These are phyloP conservation scores for Conus canariensis DNA, from an alignment of 2,888 invertebrate genomes.

Conservation along the genomic window DNA sequence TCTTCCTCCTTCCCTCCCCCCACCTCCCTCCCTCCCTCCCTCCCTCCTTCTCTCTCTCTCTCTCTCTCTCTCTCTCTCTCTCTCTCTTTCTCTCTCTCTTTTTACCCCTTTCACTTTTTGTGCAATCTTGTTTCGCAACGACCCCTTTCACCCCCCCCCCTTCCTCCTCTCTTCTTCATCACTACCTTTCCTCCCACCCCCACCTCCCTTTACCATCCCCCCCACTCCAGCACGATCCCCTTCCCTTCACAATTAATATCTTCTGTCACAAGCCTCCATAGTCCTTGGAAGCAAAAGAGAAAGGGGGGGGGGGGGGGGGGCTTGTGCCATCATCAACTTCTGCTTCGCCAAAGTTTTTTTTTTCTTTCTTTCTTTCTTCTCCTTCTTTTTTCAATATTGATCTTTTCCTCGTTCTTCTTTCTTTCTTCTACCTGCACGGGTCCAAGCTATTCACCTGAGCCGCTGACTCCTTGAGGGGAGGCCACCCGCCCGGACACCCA, in stretches of 20 bases:
- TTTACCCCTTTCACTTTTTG: neutral
- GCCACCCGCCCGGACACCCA: neutral
- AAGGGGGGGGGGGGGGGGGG: neutral
- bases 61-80: conserved; percentile 29
- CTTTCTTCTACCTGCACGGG: neutral
- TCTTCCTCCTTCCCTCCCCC: neutral
- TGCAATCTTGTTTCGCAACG: too few species aligned
- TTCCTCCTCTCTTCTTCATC: neutral
- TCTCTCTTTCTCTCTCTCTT: conserved; percentile 23
- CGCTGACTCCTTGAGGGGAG: neutral
- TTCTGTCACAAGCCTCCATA: neutral
- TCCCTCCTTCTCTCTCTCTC: conserved; percentile 18
- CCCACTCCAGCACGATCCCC: neutral
- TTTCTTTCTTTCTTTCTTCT: neutral
- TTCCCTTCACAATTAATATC: neutral
- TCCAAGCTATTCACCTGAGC: neutral
- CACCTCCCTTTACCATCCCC: neutral
- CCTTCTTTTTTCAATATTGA: neutral
- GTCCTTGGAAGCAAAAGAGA: neutral
- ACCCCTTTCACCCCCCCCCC: too few species aligned
- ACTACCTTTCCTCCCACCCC: neutral
- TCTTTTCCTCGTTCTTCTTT: neutral
- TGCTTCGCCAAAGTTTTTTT: neutral
- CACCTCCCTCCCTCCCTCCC: conserved; percentile 16
- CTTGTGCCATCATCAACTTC: too few species aligned